Percentiles rank a stretch among this genome's conserved stretches.
Evolutionary conservation across 2,888 invertebrate genomes (phyloP).

Genomic region (Drosophila histrio): DNA sequence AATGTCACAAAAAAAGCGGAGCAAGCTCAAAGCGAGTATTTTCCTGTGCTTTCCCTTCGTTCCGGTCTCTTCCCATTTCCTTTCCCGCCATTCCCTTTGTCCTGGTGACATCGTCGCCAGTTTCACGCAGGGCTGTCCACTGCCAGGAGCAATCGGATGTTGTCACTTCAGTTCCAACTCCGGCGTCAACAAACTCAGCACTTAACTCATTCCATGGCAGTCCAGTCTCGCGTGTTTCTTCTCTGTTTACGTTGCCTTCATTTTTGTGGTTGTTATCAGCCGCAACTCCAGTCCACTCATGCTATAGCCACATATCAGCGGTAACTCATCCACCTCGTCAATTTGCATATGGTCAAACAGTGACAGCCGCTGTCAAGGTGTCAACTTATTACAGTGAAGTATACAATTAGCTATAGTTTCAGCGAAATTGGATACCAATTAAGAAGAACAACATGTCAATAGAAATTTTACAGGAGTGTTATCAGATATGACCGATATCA

Average conservation of each 20-base stretch:
- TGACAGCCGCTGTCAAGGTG: constrained; percentile 38
- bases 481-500: no score
- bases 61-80: constrained; percentile 16
- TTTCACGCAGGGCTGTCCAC: constrained; percentile 36
- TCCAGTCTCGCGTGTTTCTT: constrained; percentile 22
- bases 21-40: constrained; percentile 62
- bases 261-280: constrained; percentile 12
- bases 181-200: constrained; percentile 20
- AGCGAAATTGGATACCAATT: constrained; percentile 10
- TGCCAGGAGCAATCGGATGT: constrained; percentile 49
- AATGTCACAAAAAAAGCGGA: constrained; percentile 56
- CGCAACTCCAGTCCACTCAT: constrained; percentile 27
- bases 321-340: constrained; percentile 56
- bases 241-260: background rate
- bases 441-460: background rate
- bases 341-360: constrained; percentile 33
- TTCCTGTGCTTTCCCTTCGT: constrained; percentile 35
- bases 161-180: constrained; percentile 42
- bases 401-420: constrained; percentile 59
- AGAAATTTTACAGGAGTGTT: background rate
- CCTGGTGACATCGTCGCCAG: constrained; percentile 11
- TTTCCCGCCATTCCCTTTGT: background rate
- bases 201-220: background rate
- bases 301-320: constrained; percentile 51
- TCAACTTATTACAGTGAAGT: constrained; percentile 44